phyloP scores from a whole-genome alignment of 2,113 vertebrate species.

The Cranoglanis bouderius region DNA sequence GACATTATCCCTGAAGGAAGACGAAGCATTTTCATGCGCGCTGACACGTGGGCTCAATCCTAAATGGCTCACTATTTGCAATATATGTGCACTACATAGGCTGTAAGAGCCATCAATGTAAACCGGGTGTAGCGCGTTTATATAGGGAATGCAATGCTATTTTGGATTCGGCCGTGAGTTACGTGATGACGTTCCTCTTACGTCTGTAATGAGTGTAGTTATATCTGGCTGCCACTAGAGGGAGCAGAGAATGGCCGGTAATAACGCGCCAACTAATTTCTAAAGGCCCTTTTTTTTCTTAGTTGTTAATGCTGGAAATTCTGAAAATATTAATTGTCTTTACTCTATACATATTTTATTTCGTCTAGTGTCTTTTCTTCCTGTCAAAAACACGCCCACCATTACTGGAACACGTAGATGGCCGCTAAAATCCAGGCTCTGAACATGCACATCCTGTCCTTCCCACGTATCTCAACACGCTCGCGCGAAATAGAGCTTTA shows the following conservation, averaged over 20 bases:
- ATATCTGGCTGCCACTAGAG: background rate
- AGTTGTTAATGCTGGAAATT: background rate
- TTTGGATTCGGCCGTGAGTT: background rate
- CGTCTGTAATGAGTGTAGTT: background rate
- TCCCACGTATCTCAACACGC: background rate
- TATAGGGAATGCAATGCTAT: background rate
- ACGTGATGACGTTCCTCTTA: constrained; percentile 15
- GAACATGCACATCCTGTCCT: background rate
- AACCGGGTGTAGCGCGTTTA: background rate
- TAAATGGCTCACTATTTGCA: background rate
- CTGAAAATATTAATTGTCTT: background rate
- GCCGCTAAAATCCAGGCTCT: background rate
- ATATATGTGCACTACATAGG: background rate
- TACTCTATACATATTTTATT: too few species aligned
- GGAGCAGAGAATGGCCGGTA: background rate
- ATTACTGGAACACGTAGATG: background rate
- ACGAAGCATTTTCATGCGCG: background rate
- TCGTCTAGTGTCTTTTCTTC: background rate
- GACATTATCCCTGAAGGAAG: background rate
- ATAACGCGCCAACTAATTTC: background rate
- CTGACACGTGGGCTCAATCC: background rate
- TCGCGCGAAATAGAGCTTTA: background rate
- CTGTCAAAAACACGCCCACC: background rate
- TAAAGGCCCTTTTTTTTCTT: background rate
- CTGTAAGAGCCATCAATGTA: background rate